Percentiles rank a stretch among this genome's conserved stretches.
phyloP scores from a whole-genome alignment of 2,888 invertebrate genomes.

The Troides aeacus region DNA sequence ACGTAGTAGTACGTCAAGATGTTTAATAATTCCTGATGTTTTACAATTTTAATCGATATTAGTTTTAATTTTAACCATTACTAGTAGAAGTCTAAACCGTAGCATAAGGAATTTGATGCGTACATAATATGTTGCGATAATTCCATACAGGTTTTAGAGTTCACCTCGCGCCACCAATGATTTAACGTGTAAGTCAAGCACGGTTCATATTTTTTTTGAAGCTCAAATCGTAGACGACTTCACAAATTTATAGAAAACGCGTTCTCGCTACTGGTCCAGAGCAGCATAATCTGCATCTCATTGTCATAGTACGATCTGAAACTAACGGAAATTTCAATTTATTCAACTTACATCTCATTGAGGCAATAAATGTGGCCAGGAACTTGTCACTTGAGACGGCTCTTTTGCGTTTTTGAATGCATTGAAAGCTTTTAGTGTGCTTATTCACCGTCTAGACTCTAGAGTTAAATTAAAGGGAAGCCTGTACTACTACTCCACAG shows the following conservation, averaged over 20 bases:
- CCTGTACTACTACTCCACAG: neutral
- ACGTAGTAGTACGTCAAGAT: no score
- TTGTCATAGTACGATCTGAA: constrained; percentile 42
- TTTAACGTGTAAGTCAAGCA: no score
- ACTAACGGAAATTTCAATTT: constrained; percentile 71
- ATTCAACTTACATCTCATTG: constrained; percentile 53
- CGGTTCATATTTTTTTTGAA: neutral
- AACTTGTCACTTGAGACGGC: constrained; percentile 57
- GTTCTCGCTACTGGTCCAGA: constrained; percentile 18
- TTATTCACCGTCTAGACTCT: constrained; percentile 8
- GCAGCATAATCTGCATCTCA: constrained; percentile 32
- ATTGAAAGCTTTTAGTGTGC: constrained; percentile 14
- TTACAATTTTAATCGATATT: no score
- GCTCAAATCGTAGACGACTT: neutral
- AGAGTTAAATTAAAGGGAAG: constrained; percentile 9
- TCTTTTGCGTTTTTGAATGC: constrained; percentile 35
- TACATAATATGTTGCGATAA: no score
- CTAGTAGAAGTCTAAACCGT: no score
- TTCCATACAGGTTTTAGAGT: no score
- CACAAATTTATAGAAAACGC: neutral
- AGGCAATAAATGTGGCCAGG: constrained; percentile 62
- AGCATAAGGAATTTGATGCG: no score
- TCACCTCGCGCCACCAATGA: no score
- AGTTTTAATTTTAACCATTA: no score
- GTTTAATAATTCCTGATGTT: no score